phyloP scores from a whole-genome alignment of 2,113 vertebrate genomes.

The Cricetomys ansorgei region DNA sequence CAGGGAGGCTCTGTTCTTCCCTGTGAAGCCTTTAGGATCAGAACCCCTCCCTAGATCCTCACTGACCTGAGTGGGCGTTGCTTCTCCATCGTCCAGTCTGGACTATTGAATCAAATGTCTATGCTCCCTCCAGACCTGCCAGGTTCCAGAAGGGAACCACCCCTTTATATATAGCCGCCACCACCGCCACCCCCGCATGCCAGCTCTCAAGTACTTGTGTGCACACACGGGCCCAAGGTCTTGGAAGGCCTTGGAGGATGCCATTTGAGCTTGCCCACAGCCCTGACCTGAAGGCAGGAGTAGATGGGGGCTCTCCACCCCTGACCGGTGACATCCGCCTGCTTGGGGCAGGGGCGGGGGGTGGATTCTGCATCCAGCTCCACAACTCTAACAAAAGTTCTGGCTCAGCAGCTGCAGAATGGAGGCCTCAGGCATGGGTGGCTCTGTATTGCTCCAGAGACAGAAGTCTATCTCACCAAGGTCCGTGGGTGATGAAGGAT shows the following conservation, averaged over 20 bases:
- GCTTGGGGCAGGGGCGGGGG: no score
- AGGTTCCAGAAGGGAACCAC: fast-evolving
- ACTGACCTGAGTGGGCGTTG: fast-evolving
- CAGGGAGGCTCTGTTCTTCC: neutral
- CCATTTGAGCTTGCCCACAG: neutral
- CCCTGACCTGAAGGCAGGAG: neutral
- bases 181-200: fast-evolving
- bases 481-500: neutral
- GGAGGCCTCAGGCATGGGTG: neutral
- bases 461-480: neutral
- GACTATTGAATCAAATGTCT: no score
- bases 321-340: neutral
- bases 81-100: neutral
- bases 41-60: neutral
- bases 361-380: neutral
- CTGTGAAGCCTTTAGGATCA: fast-evolving
- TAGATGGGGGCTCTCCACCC: neutral
- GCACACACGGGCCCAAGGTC: neutral
- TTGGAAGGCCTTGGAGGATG: neutral
- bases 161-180: neutral
- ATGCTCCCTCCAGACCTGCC: neutral
- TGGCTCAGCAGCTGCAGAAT: no score
- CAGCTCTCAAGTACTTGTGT: fast-evolving
- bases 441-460: neutral
- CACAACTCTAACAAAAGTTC: neutral